phyloP scores from a whole-genome alignment of 2,797 vertebrate species.

The Alcedo quadribrachys region DNA sequence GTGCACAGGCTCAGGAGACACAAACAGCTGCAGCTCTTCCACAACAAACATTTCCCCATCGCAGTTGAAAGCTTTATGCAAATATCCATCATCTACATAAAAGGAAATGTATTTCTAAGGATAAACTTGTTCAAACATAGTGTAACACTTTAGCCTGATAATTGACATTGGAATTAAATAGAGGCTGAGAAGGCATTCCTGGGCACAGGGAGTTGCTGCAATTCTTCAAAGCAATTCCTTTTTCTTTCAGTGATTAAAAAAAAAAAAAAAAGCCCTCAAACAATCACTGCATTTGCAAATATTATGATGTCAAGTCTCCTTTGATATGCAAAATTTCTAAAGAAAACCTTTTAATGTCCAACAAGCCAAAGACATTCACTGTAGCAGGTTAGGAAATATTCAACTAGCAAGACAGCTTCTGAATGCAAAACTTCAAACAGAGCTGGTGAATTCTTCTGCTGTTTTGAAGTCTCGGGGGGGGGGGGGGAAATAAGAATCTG shows the following conservation, averaged over 20 bases:
- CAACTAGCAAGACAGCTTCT: not conserved
- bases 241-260: not conserved
- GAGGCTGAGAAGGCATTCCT: not conserved
- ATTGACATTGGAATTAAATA: not conserved
- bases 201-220: not conserved
- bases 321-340: constrained; percentile 28
- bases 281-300: constrained; percentile 12
- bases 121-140: not conserved
- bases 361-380: not conserved
- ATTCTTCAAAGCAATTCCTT: constrained; percentile 13
- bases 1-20: constrained; percentile 64
- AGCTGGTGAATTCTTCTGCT: not conserved
- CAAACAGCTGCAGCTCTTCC: constrained; percentile 82
- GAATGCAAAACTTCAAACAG: not conserved
- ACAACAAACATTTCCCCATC: constrained; percentile 81
- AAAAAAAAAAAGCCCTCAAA: not conserved
- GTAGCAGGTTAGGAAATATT: not conserved
- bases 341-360: not conserved
- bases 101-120: constrained; percentile 16
- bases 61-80: constrained; percentile 84
- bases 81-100: constrained; percentile 79
- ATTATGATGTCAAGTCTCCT: not conserved
- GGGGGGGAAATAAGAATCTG: not conserved
- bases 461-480: not conserved
- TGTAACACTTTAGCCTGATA: not conserved